phyloP scores from a whole-genome alignment of 92 coral and sea anemone genomes.

The Porites rus region DNA sequence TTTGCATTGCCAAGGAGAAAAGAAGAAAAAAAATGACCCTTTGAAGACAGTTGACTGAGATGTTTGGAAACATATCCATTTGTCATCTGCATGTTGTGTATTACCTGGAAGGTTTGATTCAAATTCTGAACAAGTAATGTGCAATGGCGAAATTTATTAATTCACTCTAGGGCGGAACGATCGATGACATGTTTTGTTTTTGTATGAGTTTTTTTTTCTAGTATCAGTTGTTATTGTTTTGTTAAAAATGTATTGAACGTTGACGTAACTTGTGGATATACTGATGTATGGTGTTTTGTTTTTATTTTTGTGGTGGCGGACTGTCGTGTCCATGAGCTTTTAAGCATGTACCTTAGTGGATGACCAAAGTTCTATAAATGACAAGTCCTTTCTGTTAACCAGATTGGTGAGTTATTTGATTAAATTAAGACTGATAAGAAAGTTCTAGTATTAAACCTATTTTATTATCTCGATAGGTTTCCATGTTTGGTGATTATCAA shows the following conservation, averaged over 20 bases:
- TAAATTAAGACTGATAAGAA: not conserved
- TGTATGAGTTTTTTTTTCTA: not conserved
- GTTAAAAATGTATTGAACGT: not conserved
- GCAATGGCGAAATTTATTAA: no score
- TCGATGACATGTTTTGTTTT: not conserved
- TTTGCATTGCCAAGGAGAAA: no score
- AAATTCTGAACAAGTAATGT: no score
- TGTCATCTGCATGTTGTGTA: no score
- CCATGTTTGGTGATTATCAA: conserved; percentile 1
- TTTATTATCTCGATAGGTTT: not conserved
- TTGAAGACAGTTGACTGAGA: no score
- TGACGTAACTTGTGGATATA: not conserved
- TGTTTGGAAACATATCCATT: no score
- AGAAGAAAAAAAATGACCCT: no score
- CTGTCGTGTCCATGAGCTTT: conserved; percentile 9
- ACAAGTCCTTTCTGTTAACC: conserved; percentile 9
- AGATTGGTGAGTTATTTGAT: not conserved
- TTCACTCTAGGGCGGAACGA: no score
- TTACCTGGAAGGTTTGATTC: no score
- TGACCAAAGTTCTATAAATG: conserved; percentile 7
- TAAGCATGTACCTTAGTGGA: conserved; percentile 7
- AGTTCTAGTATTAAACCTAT: conserved; percentile 12
- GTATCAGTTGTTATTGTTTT: not conserved
- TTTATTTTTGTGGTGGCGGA: conserved; percentile 2
- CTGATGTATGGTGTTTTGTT: conserved; percentile 1